Evolutionary conservation across 2,888 invertebrate genomes (phyloP).

Genomic region (Tetrapedia diversipes): DNA sequence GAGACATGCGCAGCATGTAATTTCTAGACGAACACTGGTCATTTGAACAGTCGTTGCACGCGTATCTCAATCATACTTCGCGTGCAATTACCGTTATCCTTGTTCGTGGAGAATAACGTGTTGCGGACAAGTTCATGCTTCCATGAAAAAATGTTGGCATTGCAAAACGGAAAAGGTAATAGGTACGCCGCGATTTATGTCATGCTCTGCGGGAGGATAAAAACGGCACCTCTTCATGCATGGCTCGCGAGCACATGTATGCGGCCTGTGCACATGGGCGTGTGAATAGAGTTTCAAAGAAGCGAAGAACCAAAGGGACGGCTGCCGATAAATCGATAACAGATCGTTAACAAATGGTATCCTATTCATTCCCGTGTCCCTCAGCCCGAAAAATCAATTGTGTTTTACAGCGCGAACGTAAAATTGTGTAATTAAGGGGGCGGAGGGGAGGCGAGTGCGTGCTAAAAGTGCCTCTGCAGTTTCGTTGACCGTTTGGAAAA

Average conservation of each 20-base stretch:
- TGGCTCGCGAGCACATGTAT: neutral
- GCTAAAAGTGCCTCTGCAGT: neutral
- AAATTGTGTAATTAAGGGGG: slow-evolving; percentile 19
- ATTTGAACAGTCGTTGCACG: too few species aligned
- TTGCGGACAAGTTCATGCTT: neutral
- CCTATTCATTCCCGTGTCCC: slow-evolving; percentile 18
- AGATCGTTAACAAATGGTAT: slow-evolving; percentile 52
- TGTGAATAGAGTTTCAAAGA: slow-evolving; percentile 24
- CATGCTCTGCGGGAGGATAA: slow-evolving; percentile 28
- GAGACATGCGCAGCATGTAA: too few species aligned
- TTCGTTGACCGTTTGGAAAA: neutral
- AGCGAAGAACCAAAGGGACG: slow-evolving; percentile 5
- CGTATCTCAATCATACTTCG: neutral
- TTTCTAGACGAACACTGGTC: too few species aligned
- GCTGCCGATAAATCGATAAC: slow-evolving; percentile 57
- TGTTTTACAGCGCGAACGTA: slow-evolving; percentile 1
- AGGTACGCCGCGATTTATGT: slow-evolving; percentile 38
- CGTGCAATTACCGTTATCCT: neutral
- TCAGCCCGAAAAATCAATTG: slow-evolving; percentile 36
- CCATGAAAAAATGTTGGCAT: neutral
- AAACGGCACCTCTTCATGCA: slow-evolving; percentile 32
- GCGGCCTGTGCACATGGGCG: neutral
- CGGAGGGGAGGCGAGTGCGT: neutral
- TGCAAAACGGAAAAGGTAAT: neutral
- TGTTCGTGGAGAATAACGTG: neutral